Conservation (phyloP, 2,113 vertebrate genomes). For the Nematolebias whitei region DNA sequence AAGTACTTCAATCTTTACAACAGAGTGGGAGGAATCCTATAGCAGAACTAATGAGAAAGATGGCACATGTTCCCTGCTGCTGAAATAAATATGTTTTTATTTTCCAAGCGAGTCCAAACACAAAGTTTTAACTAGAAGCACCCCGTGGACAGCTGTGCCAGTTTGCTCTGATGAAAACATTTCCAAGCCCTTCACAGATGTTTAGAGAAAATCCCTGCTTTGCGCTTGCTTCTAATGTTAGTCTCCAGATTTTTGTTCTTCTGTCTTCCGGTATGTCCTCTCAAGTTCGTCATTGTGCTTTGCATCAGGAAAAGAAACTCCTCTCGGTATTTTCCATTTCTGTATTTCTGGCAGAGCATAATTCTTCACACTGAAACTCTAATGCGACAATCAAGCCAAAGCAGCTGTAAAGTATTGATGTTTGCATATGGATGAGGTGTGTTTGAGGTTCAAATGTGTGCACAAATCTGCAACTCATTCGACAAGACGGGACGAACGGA, state of each 20-base stretch:
- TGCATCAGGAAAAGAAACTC: slow-evolving; percentile 12
- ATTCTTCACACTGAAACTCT: slow-evolving; percentile 1
- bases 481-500: background rate
- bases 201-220: slow-evolving; percentile 46
- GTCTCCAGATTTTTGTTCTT: slow-evolving; percentile 27
- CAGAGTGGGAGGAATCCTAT: slow-evolving; percentile 13
- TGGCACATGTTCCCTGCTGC: slow-evolving; percentile 40
- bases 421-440: background rate
- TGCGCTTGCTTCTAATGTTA: slow-evolving; percentile 23
- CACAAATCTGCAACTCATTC: slow-evolving; percentile 9
- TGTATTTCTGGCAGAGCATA: background rate
- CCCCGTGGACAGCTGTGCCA: slow-evolving; percentile 53
- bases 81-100: slow-evolving; percentile 63
- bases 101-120: slow-evolving; percentile 60
- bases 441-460: background rate
- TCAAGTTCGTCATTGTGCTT: slow-evolving; percentile 14
- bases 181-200: slow-evolving; percentile 62
- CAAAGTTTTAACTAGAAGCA: slow-evolving; percentile 58
- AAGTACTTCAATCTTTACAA: slow-evolving; percentile 6
- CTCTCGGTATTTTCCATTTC: background rate
- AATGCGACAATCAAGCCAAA: background rate
- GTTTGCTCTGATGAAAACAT: slow-evolving; percentile 67
- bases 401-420: slow-evolving; percentile 8
- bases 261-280: background rate
- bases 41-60: slow-evolving; percentile 48